Evolutionary conservation across 2,888 invertebrate species (phyloP), one percentile per base, ranked within the genome.

Genomic region (Cosmopolites sordidus): DNA sequence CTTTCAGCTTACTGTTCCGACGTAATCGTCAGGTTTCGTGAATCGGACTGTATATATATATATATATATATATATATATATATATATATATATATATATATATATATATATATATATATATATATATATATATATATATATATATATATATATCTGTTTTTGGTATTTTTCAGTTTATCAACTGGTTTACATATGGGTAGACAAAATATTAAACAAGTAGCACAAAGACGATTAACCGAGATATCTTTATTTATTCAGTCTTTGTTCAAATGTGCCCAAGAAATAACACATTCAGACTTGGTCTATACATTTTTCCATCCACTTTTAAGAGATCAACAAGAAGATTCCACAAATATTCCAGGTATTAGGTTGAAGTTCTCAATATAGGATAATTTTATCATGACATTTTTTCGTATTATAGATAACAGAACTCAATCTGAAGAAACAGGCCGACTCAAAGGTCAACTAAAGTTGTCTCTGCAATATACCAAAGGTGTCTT

Each of bases 221-320:
- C 98, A 0, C 92, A 95, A 68, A 87, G 89, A 62, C 82, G 98
- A n/a, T 86, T 89, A 68, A 79, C 83, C 2, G 93, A 95, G 71
- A 87, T 99, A 55, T 89, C 91, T 68, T 81, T 84, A 52, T 98
- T 98, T 75, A 80, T 99, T 3, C 80, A 84, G 41, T 88, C 91
- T 0, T 77, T 99, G 48, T 92, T 95, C 74, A 79, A 80, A 65
- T 84, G 94, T 68, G 89, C 93, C 0, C 88, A 92, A 62, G 97
- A 98, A 78, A 93, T 99, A 63, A 87, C 93, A 0, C 96, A 98
- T 77, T 91, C 89, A 5, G 94, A 96, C 74, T 79, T 99, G 48
- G 95, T 99, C 1, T 98, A 98, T 73, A 99, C 98, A 0, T 99
- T 99, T 79, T 98, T 98, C 78, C 99, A 99, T 77, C 95, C 97